Evolutionary conservation across 1,140 invertebrate species (phyloP), one percentile per base, ranked within the genome.

Genomic region (Tetraneura akinire): DNA sequence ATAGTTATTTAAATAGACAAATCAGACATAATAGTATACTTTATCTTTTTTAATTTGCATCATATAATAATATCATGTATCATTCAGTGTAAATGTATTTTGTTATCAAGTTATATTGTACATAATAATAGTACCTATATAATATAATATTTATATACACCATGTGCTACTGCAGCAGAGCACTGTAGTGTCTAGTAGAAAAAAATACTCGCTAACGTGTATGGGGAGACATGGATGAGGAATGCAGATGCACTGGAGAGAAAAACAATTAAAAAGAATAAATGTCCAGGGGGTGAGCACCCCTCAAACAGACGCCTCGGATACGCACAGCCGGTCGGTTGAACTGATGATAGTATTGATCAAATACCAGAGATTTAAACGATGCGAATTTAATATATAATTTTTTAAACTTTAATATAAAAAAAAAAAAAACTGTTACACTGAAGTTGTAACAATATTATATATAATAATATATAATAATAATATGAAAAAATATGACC

Each of bases 241-340:
- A 68, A 68, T 68, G 21, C 66, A 23, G n/a, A 37, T 21, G 64
- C 64, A 68, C 6, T 45, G 42, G 21, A 68, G 66, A 45, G 66
- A 23, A 68, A 68, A 68, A 68, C 66, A 68, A 68, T 68, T 68
- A 68, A 68, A 68, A 57, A 66, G 45, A 68, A 68, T 47, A 47
- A 68, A 68, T 68, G 37, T 68, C 66, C 66, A 26, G 66, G 32
- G 64, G 66, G 42, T 68, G 66, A 68, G 42, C 66, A 68, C 37
- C 66, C 66, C 66, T 68, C 42, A 68, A 68, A 68, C 66, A 45
- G 8, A 47, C 66, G 42, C 66, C 21, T 68, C 42, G 66, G 66
- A 23, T 47, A 68, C 6, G 21, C 21, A 10, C 21, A 68, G 32
- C 32, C 32, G 21, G 37, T 68, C 37, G 64, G 37, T 23, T 45